Evolutionary conservation across 2,113 vertebrate species (phyloP).

Genomic region (Planiliza haematocheilus): DNA sequence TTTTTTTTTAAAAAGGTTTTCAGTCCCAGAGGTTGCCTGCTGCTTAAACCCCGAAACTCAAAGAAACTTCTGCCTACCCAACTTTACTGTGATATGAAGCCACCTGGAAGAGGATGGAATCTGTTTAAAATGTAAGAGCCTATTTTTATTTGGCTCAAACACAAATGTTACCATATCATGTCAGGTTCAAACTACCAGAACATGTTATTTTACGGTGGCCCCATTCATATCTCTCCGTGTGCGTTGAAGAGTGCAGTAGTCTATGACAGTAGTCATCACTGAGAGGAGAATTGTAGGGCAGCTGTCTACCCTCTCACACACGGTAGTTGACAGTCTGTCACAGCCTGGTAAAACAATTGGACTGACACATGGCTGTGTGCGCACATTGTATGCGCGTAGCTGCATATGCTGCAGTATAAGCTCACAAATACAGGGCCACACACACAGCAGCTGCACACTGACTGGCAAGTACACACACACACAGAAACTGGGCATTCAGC

Average conservation of each 20-base stretch:
- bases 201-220: conserved; percentile 12
- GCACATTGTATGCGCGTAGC: conserved; percentile 34
- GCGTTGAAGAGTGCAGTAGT: conserved; percentile 37
- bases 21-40: too few species aligned
- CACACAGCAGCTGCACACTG: conserved; percentile 3
- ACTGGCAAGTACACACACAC: conserved; percentile 13
- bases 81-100: background rate
- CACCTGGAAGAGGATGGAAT: background rate
- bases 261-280: conserved; percentile 48
- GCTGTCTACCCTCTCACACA: conserved; percentile 51
- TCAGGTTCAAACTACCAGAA: conserved; percentile 36
- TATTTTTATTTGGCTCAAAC: conserved; percentile 10
- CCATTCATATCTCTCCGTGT: conserved; percentile 28
- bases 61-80: too few species aligned
- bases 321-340: conserved; percentile 57
- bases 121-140: background rate
- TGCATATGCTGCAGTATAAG: conserved; percentile 13
- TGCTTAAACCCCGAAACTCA: too few species aligned
- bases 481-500: conserved; percentile 38
- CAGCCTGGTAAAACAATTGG: conserved; percentile 68
- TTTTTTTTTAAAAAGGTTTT: too few species aligned
- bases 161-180: conserved; percentile 6
- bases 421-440: background rate
- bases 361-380: conserved; percentile 42
- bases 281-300: conserved; percentile 57